phyloP scores from a whole-genome alignment of 2,113 vertebrate species.

The Andinoacara biseriatus region DNA sequence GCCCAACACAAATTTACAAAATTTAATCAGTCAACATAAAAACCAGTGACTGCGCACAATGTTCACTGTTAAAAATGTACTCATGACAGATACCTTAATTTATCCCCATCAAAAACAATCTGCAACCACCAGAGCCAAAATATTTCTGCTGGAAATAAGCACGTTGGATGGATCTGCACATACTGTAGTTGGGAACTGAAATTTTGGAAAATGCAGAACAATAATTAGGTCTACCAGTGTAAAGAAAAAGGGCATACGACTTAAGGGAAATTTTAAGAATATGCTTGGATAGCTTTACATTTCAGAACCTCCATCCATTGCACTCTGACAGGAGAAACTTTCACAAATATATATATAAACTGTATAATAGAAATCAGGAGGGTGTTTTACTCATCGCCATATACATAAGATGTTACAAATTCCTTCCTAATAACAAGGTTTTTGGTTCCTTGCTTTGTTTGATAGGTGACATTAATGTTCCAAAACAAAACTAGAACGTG shows the following conservation, averaged over 20 bases:
- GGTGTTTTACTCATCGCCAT: constrained; percentile 23
- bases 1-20: constrained; percentile 80
- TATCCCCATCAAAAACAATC: constrained; percentile 37
- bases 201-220: constrained; percentile 2
- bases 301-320: constrained; percentile 19
- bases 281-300: constrained; percentile 14
- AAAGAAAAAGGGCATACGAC: constrained; percentile 17
- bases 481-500: constrained; percentile 47
- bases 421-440: constrained; percentile 12
- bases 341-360: constrained; percentile 7
- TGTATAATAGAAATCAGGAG: constrained; percentile 19
- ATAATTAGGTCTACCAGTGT: constrained; percentile 21
- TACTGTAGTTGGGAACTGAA: constrained; percentile 29
- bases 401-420: constrained; percentile 9
- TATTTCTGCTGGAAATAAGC: constrained; percentile 34
- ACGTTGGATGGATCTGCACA: constrained; percentile 62
- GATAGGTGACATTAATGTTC: constrained; percentile 26
- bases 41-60: constrained; percentile 68
- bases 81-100: constrained; percentile 58
- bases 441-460: constrained; percentile 36
- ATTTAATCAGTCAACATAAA: constrained; percentile 76
- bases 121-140: constrained; percentile 44
- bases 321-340: constrained; percentile 29
- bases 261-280: background rate
- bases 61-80: constrained; percentile 73